Conservation (phyloP, 2,113 vertebrate genomes). For the Brachirus orientalis region DNA sequence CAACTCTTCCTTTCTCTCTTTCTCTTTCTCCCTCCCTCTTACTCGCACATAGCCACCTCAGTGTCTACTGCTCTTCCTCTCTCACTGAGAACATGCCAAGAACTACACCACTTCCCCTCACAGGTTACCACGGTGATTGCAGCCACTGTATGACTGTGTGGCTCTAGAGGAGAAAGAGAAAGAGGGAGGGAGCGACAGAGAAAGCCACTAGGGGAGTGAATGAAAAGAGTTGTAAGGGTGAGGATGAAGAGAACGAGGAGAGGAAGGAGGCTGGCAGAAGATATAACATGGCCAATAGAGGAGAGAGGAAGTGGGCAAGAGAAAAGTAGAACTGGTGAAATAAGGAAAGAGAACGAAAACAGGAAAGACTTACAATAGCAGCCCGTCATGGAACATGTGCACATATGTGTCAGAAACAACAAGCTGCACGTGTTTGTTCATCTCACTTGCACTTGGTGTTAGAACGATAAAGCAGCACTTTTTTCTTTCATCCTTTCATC, state of each 20-base stretch:
- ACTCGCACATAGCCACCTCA: constrained; percentile 45
- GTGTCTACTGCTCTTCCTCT: constrained; percentile 50
- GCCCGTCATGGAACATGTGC: neutral
- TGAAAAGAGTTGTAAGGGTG: constrained; percentile 42
- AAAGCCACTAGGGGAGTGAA: constrained; percentile 13
- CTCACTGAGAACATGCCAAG: constrained; percentile 52
- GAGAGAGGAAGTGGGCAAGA: constrained; percentile 55
- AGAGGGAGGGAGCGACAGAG: constrained; percentile 1
- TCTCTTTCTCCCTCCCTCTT: constrained; percentile 23
- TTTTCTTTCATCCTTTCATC: constrained; percentile 69
- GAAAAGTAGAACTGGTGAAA: constrained; percentile 36
- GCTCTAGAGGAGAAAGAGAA: constrained; percentile 37
- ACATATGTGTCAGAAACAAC: neutral
- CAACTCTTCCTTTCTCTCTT: constrained; percentile 37
- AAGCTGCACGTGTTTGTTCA: constrained; percentile 21
- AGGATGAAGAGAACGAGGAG: constrained; percentile 29
- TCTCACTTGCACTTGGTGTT: constrained; percentile 18
- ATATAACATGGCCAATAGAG: constrained; percentile 25
- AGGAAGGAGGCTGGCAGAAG: constrained; percentile 52
- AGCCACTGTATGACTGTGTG: constrained; percentile 40
- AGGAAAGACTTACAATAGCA: constrained; percentile 3
- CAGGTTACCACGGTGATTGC: constrained; percentile 77
- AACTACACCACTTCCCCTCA: constrained; percentile 59
- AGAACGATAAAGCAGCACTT: constrained; percentile 34
- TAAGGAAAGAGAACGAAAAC: constrained; percentile 1